Percentiles rank a stretch among this genome's conserved stretches.
Conservation (phyloP, 2,113 vertebrate genomes). For the Electrona antarctica region DNA sequence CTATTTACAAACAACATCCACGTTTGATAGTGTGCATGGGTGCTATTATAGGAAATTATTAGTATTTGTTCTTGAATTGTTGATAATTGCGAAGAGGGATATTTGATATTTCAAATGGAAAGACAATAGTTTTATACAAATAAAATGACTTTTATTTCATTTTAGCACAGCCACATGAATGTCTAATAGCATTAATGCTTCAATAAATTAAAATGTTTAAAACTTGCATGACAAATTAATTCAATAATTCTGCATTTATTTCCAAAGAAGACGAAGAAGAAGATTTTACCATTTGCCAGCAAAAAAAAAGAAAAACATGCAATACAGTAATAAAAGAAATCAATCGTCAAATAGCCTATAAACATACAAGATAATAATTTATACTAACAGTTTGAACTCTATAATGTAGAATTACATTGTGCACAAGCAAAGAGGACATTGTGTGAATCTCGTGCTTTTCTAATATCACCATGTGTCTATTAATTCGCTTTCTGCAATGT, state of each 20-base stretch:
- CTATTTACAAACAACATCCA: too few species aligned
- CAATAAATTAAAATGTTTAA: conserved; percentile 29
- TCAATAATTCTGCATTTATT: conserved; percentile 50
- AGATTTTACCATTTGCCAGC: conserved; percentile 41
- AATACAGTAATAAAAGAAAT: conserved; percentile 41
- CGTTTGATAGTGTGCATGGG: not conserved
- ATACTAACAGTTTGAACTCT: conserved; percentile 40
- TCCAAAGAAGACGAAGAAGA: conserved; percentile 24
- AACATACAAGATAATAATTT: conserved; percentile 70
- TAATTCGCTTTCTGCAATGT: too few species aligned
- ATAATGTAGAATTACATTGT: conserved; percentile 22
- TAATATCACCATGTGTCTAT: too few species aligned
- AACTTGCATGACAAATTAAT: conserved; percentile 39
- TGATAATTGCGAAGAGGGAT: too few species aligned
- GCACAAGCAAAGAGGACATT: conserved; percentile 20
- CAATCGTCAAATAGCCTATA: conserved; percentile 48
- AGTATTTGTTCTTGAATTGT: not conserved
- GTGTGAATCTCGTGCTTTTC: conserved; percentile 5
- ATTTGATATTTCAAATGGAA: not conserved
- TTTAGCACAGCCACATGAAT: not conserved
- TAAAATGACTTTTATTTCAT: not conserved
- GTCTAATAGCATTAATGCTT: conserved; percentile 1
- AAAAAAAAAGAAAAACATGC: conserved; percentile 42
- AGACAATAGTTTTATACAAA: not conserved
- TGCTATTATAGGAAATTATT: not conserved